phyloP scores from a whole-genome alignment of 2,888 invertebrate species.

The Drosophila anomalata region DNA sequence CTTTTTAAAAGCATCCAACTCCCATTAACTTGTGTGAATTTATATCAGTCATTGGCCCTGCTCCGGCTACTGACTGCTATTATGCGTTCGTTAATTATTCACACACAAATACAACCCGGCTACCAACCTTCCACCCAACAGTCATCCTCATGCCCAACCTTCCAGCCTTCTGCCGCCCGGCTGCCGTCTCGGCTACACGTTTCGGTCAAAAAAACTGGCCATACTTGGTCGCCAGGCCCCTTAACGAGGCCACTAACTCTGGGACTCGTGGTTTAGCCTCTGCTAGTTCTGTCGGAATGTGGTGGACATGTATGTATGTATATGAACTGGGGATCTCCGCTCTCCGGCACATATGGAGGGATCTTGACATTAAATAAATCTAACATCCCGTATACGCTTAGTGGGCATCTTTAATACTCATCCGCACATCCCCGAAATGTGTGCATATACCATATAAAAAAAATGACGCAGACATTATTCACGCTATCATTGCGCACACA shows the following conservation, averaged over 20 bases:
- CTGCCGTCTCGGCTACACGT: slow-evolving; percentile 62
- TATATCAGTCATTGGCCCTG: slow-evolving; percentile 68
- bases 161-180: slow-evolving; percentile 7
- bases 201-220: slow-evolving; percentile 76
- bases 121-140: slow-evolving; percentile 3
- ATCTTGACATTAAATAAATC: slow-evolving; percentile 78
- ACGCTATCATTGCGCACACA: slow-evolving; percentile 73
- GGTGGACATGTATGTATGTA: slow-evolving; percentile 25
- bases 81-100: slow-evolving; percentile 78
- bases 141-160: slow-evolving; percentile 4
- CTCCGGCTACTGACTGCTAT: slow-evolving; percentile 62
- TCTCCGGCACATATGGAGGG: slow-evolving; percentile 38
- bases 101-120: slow-evolving; percentile 48
- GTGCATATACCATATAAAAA: slow-evolving; percentile 46
- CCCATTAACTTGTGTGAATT: slow-evolving; percentile 75
- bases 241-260: slow-evolving; percentile 59
- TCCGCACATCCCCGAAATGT: slow-evolving; percentile 28
- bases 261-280: slow-evolving; percentile 60
- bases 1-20: slow-evolving; percentile 71
- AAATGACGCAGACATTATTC: slow-evolving; percentile 79
- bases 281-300: slow-evolving; percentile 56
- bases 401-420: slow-evolving; percentile 70
- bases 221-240: slow-evolving; percentile 59
- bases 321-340: slow-evolving; percentile 42
- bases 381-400: slow-evolving; percentile 65